Conservation (phyloP, 1,140 invertebrate genomes). For the Palaemon carinicauda region DNA sequence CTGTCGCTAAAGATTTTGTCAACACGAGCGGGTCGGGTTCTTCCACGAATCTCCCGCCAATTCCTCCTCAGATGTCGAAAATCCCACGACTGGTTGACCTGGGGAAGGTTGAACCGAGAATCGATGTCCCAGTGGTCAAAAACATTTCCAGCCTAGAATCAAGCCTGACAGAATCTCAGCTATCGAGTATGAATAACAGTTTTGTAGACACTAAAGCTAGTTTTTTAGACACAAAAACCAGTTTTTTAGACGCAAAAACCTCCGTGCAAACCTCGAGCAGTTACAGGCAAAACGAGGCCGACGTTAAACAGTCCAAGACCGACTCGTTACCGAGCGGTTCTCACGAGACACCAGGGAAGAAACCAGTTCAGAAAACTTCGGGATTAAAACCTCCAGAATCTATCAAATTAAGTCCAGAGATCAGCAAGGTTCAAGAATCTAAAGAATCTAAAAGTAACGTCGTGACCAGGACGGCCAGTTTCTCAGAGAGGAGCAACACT, state of each 20-base stretch:
- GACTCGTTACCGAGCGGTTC: neutral
- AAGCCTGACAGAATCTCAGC: constrained; percentile 19
- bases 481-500: neutral
- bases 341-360: neutral
- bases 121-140: neutral
- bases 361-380: neutral
- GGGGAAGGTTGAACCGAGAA: constrained; percentile 37
- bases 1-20: constrained; percentile 68
- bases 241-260: constrained; percentile 9
- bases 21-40: constrained; percentile 52
- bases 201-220: constrained; percentile 20
- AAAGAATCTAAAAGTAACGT: neutral
- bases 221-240: constrained; percentile 10
- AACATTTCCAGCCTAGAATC: neutral
- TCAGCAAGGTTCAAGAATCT: neutral
- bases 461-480: neutral
- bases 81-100: constrained; percentile 58
- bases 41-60: constrained; percentile 47
- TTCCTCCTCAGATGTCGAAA: constrained; percentile 57
- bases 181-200: constrained; percentile 15
- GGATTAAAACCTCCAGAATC: neutral
- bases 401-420: neutral
- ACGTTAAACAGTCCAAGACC: neutral
- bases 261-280: neutral
- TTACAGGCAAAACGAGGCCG: neutral